phyloP scores from a whole-genome alignment of 2,797 vertebrate species.

The Xiphophorus birchmanni region DNA sequence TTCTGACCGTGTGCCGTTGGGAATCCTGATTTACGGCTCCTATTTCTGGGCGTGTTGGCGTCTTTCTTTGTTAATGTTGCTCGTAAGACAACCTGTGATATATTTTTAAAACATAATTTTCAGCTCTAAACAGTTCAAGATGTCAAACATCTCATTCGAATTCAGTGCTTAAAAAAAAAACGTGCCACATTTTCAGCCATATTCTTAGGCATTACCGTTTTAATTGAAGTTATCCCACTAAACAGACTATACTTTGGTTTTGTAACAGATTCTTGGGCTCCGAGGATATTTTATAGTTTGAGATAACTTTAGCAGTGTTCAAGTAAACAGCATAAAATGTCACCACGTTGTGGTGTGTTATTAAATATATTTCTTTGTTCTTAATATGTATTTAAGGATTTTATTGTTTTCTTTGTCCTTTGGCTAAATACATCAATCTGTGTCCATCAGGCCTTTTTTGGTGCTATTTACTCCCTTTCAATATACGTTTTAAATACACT shows the following conservation, averaged over 20 bases:
- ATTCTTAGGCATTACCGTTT: neutral
- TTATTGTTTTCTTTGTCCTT: no score
- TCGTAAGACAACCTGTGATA: slow-evolving; percentile 37
- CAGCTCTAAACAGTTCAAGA: slow-evolving; percentile 44
- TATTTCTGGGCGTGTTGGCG: slow-evolving; percentile 14
- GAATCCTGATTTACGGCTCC: slow-evolving; percentile 18
- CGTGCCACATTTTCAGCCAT: neutral
- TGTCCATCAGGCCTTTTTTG: no score
- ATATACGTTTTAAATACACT: neutral
- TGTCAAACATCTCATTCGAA: neutral
- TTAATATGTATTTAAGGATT: no score
- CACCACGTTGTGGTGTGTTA: neutral
- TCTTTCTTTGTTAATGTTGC: slow-evolving; percentile 19
- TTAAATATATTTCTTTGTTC: neutral
- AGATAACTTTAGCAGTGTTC: neutral
- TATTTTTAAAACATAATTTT: slow-evolving; percentile 51
- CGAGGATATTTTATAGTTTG: neutral
- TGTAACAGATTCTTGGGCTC: neutral
- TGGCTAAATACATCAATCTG: no score
- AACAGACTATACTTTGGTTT: neutral
- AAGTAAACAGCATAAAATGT: neutral
- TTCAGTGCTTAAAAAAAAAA: neutral
- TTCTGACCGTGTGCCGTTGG: slow-evolving; percentile 33
- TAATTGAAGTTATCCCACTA: neutral
- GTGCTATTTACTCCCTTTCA: no score